Evolutionary conservation across 1,140 invertebrate genomes (phyloP).

Genomic region (Drosophila paulistorum): DNA sequence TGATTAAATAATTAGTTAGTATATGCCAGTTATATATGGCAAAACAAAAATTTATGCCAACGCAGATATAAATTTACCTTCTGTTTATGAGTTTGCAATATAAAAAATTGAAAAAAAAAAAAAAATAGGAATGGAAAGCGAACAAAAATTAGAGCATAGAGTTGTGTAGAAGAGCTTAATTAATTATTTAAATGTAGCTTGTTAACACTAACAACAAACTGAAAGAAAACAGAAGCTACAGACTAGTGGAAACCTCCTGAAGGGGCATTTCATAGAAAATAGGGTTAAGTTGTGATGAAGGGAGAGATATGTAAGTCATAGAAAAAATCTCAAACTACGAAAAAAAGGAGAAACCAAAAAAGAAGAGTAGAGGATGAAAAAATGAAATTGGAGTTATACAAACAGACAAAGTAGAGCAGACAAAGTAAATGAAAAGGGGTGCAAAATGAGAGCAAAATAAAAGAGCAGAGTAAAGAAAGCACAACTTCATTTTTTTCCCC

Average conservation of each 20-base stretch:
- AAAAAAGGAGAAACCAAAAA: background rate
- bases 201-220: slow-evolving; percentile 50
- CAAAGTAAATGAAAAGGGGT: slow-evolving; percentile 25
- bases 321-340: background rate
- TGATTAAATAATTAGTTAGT: slow-evolving; percentile 68
- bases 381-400: slow-evolving; percentile 7
- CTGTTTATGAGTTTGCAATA: slow-evolving; percentile 5
- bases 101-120: slow-evolving; percentile 18
- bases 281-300: slow-evolving; percentile 49
- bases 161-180: slow-evolving; percentile 31
- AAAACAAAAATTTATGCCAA: slow-evolving; percentile 50
- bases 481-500: background rate
- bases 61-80: slow-evolving; percentile 38
- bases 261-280: slow-evolving; percentile 25
- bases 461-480: slow-evolving; percentile 5
- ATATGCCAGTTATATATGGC: slow-evolving; percentile 35
- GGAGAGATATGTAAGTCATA: slow-evolving; percentile 32
- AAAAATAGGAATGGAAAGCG: slow-evolving; percentile 1
- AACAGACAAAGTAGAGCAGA: slow-evolving; percentile 37
- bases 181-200: slow-evolving; percentile 60
- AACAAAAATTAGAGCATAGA: slow-evolving; percentile 6
- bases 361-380: background rate
- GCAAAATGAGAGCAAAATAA: slow-evolving; percentile 10
- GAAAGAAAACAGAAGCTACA: background rate
- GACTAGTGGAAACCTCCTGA: slow-evolving; percentile 5